Conservation (phyloP, 2,888 invertebrate species). For the Zonitis immaculata region DNA sequence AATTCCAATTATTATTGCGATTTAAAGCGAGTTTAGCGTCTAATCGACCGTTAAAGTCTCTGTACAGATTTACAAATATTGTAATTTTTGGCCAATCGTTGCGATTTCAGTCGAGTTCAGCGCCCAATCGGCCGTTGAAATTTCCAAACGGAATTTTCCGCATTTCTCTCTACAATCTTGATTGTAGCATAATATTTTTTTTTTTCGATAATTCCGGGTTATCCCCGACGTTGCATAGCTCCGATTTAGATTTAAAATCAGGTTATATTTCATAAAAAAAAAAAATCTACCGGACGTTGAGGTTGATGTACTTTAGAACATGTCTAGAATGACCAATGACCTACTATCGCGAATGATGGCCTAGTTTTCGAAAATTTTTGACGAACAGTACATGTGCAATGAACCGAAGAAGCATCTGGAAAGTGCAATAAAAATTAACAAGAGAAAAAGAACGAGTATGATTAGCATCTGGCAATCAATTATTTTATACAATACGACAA, state of each 20-base stretch:
- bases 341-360: constrained; percentile 14
- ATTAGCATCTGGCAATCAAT: not conserved
- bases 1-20: not conserved
- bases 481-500: no score
- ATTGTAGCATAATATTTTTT: no score
- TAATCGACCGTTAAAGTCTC: no score
- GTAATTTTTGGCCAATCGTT: not conserved
- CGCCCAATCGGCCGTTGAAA: not conserved
- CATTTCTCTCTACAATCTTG: not conserved
- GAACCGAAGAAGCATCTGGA: not conserved
- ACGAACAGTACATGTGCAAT: not conserved
- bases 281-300: constrained; percentile 1
- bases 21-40: not conserved
- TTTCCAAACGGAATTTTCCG: not conserved
- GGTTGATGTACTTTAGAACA: constrained; percentile 14
- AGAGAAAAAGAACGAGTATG: not conserved
- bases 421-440: not conserved
- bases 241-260: no score
- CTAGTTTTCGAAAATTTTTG: constrained; percentile 10
- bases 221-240: no score
- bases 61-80: no score
- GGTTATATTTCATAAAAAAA: no score
- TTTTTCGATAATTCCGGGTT: no score
- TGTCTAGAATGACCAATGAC: constrained; percentile 15
- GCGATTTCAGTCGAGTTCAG: not conserved